These are phyloP conservation scores for Drosophila hamatofila DNA, from an alignment of 2,888 invertebrate species.

Conservation along the genomic window DNA sequence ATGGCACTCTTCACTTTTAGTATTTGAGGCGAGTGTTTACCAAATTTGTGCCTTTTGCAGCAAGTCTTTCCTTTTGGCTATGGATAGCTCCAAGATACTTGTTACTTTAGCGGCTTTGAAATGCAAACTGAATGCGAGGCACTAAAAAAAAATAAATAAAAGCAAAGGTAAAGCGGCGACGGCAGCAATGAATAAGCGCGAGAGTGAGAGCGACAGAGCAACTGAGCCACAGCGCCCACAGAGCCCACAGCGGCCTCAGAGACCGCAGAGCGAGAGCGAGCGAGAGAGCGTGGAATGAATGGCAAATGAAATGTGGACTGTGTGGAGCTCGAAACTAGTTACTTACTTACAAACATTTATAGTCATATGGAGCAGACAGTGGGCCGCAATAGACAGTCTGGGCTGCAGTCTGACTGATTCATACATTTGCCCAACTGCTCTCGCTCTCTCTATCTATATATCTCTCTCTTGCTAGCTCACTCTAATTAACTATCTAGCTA, in stretches of 20 bases:
- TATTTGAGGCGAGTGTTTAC: constrained; percentile 40
- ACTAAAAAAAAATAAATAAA: constrained; percentile 18
- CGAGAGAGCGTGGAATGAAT: constrained; percentile 51
- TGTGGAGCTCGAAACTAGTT: constrained; percentile 62
- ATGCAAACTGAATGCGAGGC: constrained; percentile 73
- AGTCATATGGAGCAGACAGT: constrained; percentile 67
- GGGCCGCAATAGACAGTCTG: constrained; percentile 46
- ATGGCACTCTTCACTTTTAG: constrained; percentile 54
- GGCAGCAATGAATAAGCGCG: constrained; percentile 67
- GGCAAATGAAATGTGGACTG: constrained; percentile 64
- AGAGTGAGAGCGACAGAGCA: constrained; percentile 20
- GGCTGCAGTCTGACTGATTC: constrained; percentile 48
- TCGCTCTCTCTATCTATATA: background rate
- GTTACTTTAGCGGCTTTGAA: constrained; percentile 79
- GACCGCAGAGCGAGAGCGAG: constrained; percentile 10
- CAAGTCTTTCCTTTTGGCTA: constrained; percentile 46
- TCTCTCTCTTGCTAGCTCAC: background rate
- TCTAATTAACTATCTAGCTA: background rate
- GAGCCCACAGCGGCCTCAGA: constrained; percentile 17
- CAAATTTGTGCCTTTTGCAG: constrained; percentile 45
- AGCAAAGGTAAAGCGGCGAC: constrained; percentile 57
- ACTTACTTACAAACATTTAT: constrained; percentile 69
- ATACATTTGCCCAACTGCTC: constrained; percentile 40
- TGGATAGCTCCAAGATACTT: constrained; percentile 74
- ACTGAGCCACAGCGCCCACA: constrained; percentile 32